Conservation (phyloP, 2,113 vertebrate genomes). For the Acanthisitta chloris region DNA sequence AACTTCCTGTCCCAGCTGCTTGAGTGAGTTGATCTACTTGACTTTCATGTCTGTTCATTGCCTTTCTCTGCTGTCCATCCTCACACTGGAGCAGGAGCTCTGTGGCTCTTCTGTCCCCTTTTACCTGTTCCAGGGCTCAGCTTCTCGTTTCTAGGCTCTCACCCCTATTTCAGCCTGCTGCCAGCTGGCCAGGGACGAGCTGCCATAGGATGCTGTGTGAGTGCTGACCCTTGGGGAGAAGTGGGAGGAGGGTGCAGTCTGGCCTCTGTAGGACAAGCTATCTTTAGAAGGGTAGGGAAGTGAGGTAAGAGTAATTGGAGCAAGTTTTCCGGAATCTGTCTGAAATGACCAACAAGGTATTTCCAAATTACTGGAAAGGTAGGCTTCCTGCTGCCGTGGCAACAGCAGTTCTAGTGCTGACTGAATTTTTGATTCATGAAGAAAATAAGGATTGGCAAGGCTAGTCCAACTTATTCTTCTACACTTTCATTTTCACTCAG, state of each 20-base stretch:
- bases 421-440: background rate
- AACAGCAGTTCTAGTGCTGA: background rate
- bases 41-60: background rate
- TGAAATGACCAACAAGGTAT: background rate
- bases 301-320: background rate
- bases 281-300: background rate
- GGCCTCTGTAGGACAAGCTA: background rate
- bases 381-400: background rate
- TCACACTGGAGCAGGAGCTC: background rate
- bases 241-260: background rate
- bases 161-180: background rate
- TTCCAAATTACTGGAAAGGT: background rate
- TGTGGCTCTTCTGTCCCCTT: background rate
- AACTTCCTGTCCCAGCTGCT: background rate
- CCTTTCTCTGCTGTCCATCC: background rate
- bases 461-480: background rate
- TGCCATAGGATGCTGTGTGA: background rate
- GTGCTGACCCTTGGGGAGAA: background rate
- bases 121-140: background rate
- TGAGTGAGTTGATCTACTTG: background rate
- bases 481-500: background rate
- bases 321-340: background rate
- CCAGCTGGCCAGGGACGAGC: background rate
- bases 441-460: background rate
- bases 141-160: background rate